phyloP scores from a whole-genome alignment of 2,113 vertebrate species.

The Gracilinanus agilis region DNA sequence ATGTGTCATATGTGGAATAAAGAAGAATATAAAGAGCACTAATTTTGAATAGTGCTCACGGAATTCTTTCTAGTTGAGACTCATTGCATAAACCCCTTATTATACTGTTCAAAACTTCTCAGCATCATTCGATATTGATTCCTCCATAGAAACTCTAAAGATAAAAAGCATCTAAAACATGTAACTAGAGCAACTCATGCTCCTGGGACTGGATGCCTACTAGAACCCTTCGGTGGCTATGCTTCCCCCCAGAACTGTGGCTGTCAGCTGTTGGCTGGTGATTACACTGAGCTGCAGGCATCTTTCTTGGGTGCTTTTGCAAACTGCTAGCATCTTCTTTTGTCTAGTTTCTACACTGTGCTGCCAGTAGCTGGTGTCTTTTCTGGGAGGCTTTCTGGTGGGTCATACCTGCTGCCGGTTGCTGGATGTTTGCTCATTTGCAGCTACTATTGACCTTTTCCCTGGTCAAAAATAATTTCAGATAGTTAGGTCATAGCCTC shows the following conservation, averaged over 20 bases:
- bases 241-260: neutral
- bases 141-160: neutral
- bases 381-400: neutral
- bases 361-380: neutral
- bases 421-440: neutral
- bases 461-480: neutral
- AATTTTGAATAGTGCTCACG: slow-evolving; percentile 11
- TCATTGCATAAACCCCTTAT: neutral
- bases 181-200: neutral
- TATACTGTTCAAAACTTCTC: neutral
- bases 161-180: neutral
- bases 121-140: neutral
- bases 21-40: neutral
- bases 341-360: neutral
- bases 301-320: neutral
- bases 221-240: neutral
- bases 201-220: neutral
- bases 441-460: neutral
- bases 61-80: slow-evolving; percentile 11
- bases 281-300: neutral
- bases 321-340: neutral
- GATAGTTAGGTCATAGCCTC: neutral
- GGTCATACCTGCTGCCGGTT: neutral
- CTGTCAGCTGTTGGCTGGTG: neutral
- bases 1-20: neutral